Conservation (phyloP, 2,888 invertebrate species). For the Himalopsyche kuldschensis region DNA sequence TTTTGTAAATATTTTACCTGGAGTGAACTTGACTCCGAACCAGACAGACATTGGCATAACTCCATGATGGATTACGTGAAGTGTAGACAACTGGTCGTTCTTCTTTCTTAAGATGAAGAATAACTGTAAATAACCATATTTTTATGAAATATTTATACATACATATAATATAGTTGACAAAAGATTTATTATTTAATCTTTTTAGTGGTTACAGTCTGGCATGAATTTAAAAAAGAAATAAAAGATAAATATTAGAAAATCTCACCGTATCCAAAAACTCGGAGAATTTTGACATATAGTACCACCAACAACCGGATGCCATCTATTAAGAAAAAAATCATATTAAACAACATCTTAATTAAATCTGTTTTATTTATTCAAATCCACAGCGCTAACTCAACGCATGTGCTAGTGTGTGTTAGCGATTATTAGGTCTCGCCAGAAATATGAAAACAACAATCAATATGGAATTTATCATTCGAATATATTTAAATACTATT, state of each 20-base stretch:
- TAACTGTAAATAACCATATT: constrained; percentile 56
- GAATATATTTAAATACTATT: too few species aligned
- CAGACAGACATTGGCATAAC: constrained; percentile 94
- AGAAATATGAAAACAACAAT: too few species aligned
- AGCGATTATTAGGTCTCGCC: too few species aligned
- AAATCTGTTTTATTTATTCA: too few species aligned
- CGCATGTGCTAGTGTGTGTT: too few species aligned
- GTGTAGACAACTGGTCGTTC: constrained; percentile 83
- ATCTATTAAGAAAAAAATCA: constrained; percentile 60
- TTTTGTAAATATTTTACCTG: constrained; percentile 58
- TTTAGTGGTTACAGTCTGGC: too few species aligned
- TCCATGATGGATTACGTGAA: constrained; percentile 94
- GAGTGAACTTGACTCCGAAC: constrained; percentile 87
- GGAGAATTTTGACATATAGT: constrained; percentile 91
- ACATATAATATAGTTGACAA: background rate
- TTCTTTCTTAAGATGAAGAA: constrained; percentile 95
- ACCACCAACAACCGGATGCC: constrained; percentile 88
- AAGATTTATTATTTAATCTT: background rate
- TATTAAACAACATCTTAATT: too few species aligned
- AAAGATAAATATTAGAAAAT: background rate
- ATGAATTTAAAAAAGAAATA: background rate
- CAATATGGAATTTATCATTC: too few species aligned
- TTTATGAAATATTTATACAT: background rate
- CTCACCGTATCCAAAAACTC: constrained; percentile 88
- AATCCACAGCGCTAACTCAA: too few species aligned